Base-by-base conservation (phyloP, 2,888 invertebrate species). In the Meiosimyza platycephala region DNA sequence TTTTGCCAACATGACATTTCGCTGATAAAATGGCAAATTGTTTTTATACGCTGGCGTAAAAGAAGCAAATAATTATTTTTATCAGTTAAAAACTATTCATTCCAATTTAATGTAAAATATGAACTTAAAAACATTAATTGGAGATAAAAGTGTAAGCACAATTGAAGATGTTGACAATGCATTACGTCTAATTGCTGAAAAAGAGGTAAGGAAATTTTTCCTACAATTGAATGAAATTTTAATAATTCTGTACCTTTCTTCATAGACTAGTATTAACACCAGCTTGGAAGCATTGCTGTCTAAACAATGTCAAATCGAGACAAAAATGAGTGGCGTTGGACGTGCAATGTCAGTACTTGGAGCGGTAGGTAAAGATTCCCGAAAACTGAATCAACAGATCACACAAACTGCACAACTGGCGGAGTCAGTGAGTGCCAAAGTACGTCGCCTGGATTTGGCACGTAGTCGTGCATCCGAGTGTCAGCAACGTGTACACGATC, bases 401-500 rank as follows among this genome's bases (percentile, higher is more conserved):
- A 90, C 92, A 50, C 92, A 93, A 82, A 97, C 98, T 1, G 96
- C 97, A 7, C 90, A 91, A 40, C 89, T 98, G 65, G 98, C 98
- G 0, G 95, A 96, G 81, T 95, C 95, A 85, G 98, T 99, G 71
- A 97, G 97, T 84, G 94, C 95, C 33, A 98, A 79, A 40, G 98
- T 99, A 16, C 91, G 97, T 12, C 94, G 96, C 73, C 88, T 99
- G 59, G 99, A 99, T 88, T 89, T 94, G 71, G 97, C 98, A 0
- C 78, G 87, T 93, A 94, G 93, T 77, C 91, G 96, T 72, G 98
- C 99, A 0, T 95, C 95, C 4, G 96, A 97, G 80, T 98, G 97
- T 82, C 96, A 99, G 85, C 93, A 94, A 79, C 89, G 98, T 73
- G 98, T 99, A 0, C 95, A 97, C 81, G 98, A 99, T 85, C 90